phyloP scores from a whole-genome alignment of 2,888 invertebrate species.

The Conus canariensis region DNA sequence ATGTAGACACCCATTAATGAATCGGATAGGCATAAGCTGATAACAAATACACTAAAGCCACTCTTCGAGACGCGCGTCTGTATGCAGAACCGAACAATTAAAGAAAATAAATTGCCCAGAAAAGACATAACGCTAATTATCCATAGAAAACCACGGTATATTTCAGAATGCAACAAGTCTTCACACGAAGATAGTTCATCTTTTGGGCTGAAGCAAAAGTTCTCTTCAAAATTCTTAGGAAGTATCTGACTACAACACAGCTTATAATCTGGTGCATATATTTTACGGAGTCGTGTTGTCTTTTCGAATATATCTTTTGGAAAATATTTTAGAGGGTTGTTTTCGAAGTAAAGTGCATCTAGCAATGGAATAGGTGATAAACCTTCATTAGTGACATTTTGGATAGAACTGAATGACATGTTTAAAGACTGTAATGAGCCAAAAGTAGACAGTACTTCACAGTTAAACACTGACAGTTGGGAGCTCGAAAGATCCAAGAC shows the following conservation, averaged over 20 bases:
- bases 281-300: background rate
- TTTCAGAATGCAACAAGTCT: background rate
- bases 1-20: conserved; percentile 7
- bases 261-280: background rate
- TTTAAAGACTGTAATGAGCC: background rate
- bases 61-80: background rate
- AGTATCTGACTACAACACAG: background rate
- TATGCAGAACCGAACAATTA: background rate
- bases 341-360: background rate
- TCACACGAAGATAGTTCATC: conserved; percentile 12
- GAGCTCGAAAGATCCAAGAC: background rate
- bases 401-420: background rate
- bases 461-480: background rate
- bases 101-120: background rate
- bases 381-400: background rate
- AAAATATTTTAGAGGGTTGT: background rate
- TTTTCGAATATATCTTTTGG: background rate
- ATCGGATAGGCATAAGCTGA: background rate
- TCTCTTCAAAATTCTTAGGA: background rate
- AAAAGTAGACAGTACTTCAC: background rate
- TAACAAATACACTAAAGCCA: conserved; percentile 16
- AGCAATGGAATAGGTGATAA: background rate
- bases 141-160: background rate
- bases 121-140: background rate
- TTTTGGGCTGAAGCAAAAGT: background rate